Conservation (phyloP, 2,888 invertebrate species). For the Plemyria rubiginata region DNA sequence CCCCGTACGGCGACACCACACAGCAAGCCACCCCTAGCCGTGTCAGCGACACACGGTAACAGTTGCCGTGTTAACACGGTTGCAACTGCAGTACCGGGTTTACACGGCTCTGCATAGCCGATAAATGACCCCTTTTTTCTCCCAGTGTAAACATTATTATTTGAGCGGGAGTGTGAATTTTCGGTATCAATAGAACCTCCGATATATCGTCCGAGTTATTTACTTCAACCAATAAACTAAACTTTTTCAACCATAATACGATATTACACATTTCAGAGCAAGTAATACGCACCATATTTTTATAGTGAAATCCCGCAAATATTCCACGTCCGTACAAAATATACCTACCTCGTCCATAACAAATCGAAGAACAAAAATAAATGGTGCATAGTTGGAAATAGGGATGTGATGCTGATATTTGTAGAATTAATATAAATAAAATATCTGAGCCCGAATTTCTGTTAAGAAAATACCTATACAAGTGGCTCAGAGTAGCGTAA, state of each 20-base stretch:
- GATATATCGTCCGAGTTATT: not conserved
- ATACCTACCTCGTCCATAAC: conserved; percentile 63
- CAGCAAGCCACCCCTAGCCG: too few species aligned
- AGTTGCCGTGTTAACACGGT: too few species aligned
- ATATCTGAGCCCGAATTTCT: too few species aligned
- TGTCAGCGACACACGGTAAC: too few species aligned
- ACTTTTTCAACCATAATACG: conserved; percentile 8
- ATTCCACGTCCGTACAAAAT: conserved; percentile 49
- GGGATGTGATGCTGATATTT: conserved; percentile 13
- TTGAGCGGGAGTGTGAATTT: not conserved
- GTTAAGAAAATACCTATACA: too few species aligned
- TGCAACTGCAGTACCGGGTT: too few species aligned
- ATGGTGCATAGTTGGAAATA: conserved; percentile 64
- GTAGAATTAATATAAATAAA: too few species aligned
- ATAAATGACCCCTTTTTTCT: too few species aligned
- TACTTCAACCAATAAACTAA: conserved; percentile 2
- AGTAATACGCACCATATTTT: conserved; percentile 18
- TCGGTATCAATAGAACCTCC: not conserved
- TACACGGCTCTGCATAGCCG: too few species aligned
- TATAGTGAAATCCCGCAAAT: conserved; percentile 54
- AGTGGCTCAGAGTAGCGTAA: too few species aligned
- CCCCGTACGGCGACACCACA: too few species aligned
- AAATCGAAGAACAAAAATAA: conserved; percentile 76
- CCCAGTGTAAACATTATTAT: too few species aligned
- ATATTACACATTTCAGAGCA: conserved; percentile 9